phyloP scores from a whole-genome alignment of 2,888 invertebrate genomes.

The Pseudolycoriella hygida region DNA sequence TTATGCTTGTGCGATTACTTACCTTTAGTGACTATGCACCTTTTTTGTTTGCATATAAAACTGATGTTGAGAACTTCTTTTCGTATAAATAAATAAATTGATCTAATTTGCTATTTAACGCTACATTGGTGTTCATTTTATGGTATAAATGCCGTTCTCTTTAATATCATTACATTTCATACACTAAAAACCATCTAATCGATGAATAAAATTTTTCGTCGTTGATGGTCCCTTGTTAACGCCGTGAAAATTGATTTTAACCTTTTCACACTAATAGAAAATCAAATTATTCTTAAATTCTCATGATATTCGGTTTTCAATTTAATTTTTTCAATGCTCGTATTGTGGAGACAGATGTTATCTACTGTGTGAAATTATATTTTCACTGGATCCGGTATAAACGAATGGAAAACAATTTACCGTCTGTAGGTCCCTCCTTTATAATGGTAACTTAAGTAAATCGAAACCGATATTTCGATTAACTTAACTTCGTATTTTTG shows the following conservation, averaged over 20 bases:
- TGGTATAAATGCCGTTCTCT: not conserved
- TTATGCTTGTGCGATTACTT: not conserved
- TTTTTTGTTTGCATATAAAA: not conserved
- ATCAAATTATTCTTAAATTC: not conserved
- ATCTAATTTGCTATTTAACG: constrained; percentile 4
- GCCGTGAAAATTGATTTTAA: constrained; percentile 3
- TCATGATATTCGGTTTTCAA: too few species aligned
- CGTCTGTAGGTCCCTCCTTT: too few species aligned
- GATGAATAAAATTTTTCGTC: not conserved
- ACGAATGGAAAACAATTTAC: too few species aligned
- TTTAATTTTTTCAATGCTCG: too few species aligned
- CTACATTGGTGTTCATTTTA: constrained; percentile 3
- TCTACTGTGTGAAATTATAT: too few species aligned
- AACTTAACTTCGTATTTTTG: too few species aligned
- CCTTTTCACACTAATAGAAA: not conserved
- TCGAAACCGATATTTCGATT: too few species aligned
- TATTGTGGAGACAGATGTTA: too few species aligned
- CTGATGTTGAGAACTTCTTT: not conserved
- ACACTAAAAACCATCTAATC: not conserved
- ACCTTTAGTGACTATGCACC: not conserved
- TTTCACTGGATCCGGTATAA: too few species aligned
- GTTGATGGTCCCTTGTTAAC: constrained; percentile 3
- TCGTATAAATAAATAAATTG: not conserved
- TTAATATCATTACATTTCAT: not conserved
- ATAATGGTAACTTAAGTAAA: too few species aligned